phyloP scores from a whole-genome alignment of 2,797 vertebrate species.

The Euphonia xanthogaster region DNA sequence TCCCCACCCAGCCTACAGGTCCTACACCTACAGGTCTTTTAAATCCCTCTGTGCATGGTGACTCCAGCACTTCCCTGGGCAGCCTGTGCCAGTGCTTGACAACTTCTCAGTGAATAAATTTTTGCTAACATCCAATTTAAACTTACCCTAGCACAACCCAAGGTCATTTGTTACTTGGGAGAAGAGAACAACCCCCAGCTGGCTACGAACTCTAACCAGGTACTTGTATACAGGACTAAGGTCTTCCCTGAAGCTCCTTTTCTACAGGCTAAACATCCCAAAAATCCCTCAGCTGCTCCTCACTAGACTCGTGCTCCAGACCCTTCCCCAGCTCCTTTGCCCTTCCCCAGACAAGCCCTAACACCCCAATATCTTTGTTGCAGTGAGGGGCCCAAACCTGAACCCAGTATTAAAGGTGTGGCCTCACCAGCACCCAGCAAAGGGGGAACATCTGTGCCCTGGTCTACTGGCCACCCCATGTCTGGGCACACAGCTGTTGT shows the following conservation, averaged over 20 bases:
- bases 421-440: background rate
- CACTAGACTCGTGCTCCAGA: background rate
- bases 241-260: background rate
- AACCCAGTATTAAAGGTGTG: accelerated
- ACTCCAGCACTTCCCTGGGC: background rate
- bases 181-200: background rate
- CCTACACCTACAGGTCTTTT: accelerated
- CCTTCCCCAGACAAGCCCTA: background rate
- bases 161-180: background rate
- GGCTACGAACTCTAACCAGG: background rate
- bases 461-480: background rate
- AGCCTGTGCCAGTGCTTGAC: background rate
- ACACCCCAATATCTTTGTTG: background rate
- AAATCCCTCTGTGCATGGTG: background rate
- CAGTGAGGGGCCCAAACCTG: background rate
- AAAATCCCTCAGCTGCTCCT: background rate
- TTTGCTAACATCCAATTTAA: background rate
- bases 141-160: background rate
- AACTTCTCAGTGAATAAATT: background rate
- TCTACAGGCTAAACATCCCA: background rate
- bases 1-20: background rate
- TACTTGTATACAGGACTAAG: too few relatives aligned
- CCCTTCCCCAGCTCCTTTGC: background rate
- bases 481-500: background rate
- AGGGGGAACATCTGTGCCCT: accelerated